These are phyloP conservation scores for Scaptomyza montana DNA, from an alignment of 1,140 invertebrate genomes.

Conservation along the genomic window DNA sequence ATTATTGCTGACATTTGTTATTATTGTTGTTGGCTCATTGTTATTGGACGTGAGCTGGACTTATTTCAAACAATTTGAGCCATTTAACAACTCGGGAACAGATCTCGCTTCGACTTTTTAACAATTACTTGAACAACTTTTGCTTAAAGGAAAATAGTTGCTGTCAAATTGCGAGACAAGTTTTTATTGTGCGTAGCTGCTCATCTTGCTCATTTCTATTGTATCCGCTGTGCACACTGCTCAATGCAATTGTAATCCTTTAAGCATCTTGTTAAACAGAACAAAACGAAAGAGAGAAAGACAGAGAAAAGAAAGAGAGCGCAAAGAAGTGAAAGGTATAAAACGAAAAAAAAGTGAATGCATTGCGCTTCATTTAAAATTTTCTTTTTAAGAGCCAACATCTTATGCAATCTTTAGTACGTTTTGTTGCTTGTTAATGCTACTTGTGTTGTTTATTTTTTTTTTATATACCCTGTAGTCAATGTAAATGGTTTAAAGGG, in stretches of 20 bases:
- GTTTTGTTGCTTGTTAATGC: constrained; percentile 33
- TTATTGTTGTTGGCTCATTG: constrained; percentile 15
- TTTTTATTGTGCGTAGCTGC: constrained; percentile 39
- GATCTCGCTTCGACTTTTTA: constrained; percentile 1
- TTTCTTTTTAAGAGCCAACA: constrained; percentile 54
- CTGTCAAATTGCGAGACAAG: constrained; percentile 25
- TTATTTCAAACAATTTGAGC: constrained; percentile 20
- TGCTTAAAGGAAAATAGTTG: constrained; percentile 14
- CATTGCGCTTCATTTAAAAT: constrained; percentile 75
- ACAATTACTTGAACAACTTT: constrained; percentile 5
- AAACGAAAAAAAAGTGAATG: constrained; percentile 42
- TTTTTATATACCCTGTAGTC: neutral
- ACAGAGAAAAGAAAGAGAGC: neutral
- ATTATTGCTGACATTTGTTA: constrained; percentile 23
- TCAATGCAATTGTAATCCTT: constrained; percentile 71
- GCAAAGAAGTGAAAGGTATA: neutral
- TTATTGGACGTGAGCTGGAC: neutral
- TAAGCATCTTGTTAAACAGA: constrained; percentile 63
- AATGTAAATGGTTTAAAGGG: neutral
- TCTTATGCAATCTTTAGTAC: constrained; percentile 21
- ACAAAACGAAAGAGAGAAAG: neutral
- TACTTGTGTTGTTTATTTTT: constrained; percentile 2
- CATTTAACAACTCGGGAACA: constrained; percentile 12
- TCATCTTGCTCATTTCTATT: constrained; percentile 20
- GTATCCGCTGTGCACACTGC: constrained; percentile 14